Base-by-base conservation (phyloP, 2,113 vertebrate species). In the Periophthalmodon schlosseri region DNA sequence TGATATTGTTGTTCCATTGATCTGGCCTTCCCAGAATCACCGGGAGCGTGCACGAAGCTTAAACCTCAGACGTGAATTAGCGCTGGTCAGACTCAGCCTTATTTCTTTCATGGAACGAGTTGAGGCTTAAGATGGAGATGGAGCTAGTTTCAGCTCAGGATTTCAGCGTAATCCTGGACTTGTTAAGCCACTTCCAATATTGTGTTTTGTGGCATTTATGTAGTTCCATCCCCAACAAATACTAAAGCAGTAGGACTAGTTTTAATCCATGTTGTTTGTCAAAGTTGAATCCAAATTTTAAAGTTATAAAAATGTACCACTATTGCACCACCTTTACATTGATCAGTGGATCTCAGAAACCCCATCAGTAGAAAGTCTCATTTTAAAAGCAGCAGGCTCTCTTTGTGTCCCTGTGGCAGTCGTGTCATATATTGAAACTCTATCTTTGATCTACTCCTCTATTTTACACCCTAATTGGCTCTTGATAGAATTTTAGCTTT, bases 401-500 rank as follows among this genome's bases (percentile, higher is more conserved):
- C 68, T 33, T 79, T 60, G 10, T 49, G 50, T 72, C 56, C 57
- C 76, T 68, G 75, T 21, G 72, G 66, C 79, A 52, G 75, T 73
- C 75, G 71, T 69, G 78, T 76, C 75, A 57, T 77, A 66, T 83
- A 80, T 44, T 24, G 57, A 72, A 69, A 70, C 49, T 57, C 65
- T 0, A 1, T 76, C 80, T 90, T 90, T 90, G 83, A 90, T 88
- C 86, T 80, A 11, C 57, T 69, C 75, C 80, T 23, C 73, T 77
- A 77, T 87, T 86, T 79, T 72, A 79, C 74, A n/a, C 70, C 75
- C 66, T 88, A 86, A 91, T 87, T 90, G 86, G 82, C 77, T 68
- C 79, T 73, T 82, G 44, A 78, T 39, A 70, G 79, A 44, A 52
- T 69, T 76, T 64, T n/a, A 6, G 71, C 87, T 88, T 83, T 87